These are phyloP conservation scores for Drosophila ficusphila DNA, from an alignment of 1,140 invertebrate genomes.

Conservation along the genomic window DNA sequence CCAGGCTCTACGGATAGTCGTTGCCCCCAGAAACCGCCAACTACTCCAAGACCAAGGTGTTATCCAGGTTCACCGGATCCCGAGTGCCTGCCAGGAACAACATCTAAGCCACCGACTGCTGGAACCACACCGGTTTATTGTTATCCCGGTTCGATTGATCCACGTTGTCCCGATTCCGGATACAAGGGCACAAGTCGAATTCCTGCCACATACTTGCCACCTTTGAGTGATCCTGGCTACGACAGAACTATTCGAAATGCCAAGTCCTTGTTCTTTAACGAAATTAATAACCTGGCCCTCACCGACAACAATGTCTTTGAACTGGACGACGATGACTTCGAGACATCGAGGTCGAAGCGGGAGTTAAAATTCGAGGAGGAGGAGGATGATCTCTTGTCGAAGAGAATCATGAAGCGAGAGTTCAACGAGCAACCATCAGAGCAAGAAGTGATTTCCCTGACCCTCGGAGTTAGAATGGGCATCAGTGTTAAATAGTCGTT, in stretches of 20 bases:
- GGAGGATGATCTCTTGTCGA: slow-evolving; percentile 67
- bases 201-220: slow-evolving; percentile 85
- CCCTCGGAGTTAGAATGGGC: slow-evolving; percentile 63
- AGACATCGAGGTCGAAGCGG: slow-evolving; percentile 46
- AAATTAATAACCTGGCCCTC: slow-evolving; percentile 66
- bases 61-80: slow-evolving; percentile 83
- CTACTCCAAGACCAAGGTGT: slow-evolving; percentile 37
- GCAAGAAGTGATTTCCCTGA: slow-evolving; percentile 69
- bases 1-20: slow-evolving; percentile 32
- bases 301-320: slow-evolving; percentile 74
- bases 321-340: slow-evolving; percentile 64
- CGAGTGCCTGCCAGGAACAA: slow-evolving; percentile 51
- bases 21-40: slow-evolving; percentile 39
- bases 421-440: slow-evolving; percentile 50
- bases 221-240: slow-evolving; percentile 75
- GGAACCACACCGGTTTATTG: slow-evolving; percentile 85
- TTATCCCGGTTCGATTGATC: slow-evolving; percentile 87
- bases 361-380: slow-evolving; percentile 29
- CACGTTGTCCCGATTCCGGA: slow-evolving; percentile 86
- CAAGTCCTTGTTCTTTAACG: slow-evolving; percentile 60
- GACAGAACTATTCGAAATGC: slow-evolving; percentile 68
- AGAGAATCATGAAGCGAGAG: slow-evolving; percentile 70
- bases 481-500: slow-evolving; percentile 62
- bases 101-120: slow-evolving; percentile 74
- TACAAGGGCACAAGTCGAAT: slow-evolving; percentile 85